Percentiles rank a stretch among this genome's conserved stretches.
Evolutionary conservation across 2,888 invertebrate species (phyloP).

Genomic region (Serrognathus titanus): DNA sequence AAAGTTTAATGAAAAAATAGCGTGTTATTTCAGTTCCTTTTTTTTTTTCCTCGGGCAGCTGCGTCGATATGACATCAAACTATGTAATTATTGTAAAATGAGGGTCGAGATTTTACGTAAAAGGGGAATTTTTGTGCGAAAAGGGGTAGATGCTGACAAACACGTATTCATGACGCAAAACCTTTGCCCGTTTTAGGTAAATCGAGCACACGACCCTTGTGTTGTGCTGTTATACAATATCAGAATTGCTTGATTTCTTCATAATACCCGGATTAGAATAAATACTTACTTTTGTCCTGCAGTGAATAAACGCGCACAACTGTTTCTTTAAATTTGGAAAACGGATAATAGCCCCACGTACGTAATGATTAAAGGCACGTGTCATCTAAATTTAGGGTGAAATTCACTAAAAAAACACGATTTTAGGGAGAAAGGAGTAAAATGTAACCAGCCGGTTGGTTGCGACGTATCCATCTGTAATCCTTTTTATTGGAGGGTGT

Average conservation of each 20-base stretch:
- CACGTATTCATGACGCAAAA: constrained; percentile 32
- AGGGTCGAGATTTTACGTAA: constrained; percentile 47
- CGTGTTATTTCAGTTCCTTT: background rate
- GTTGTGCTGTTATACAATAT: too few species aligned
- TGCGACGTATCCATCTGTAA: constrained; percentile 1
- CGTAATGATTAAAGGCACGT: constrained; percentile 8
- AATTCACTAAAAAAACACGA: constrained; percentile 22
- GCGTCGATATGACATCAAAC: constrained; percentile 43
- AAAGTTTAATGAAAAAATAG: too few species aligned
- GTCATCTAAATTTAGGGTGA: constrained; percentile 20
- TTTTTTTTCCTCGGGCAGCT: constrained; percentile 39
- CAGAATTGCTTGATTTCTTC: too few species aligned
- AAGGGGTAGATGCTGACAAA: constrained; percentile 46
- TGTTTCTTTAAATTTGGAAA: too few species aligned
- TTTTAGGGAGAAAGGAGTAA: constrained; percentile 31
- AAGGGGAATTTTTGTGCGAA: constrained; percentile 45
- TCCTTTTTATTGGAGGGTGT: too few species aligned
- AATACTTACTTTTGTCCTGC: too few species aligned
- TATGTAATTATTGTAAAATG: constrained; percentile 49
- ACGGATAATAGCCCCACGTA: too few species aligned
- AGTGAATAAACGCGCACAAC: too few species aligned
- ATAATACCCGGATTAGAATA: too few species aligned
- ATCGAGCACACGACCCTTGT: constrained; percentile 24
- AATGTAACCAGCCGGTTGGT: constrained; percentile 9
- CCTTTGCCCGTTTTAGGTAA: constrained; percentile 32